Evolutionary conservation across 2,113 vertebrate species (phyloP).

Genomic region (Elgaria multicarinata): DNA sequence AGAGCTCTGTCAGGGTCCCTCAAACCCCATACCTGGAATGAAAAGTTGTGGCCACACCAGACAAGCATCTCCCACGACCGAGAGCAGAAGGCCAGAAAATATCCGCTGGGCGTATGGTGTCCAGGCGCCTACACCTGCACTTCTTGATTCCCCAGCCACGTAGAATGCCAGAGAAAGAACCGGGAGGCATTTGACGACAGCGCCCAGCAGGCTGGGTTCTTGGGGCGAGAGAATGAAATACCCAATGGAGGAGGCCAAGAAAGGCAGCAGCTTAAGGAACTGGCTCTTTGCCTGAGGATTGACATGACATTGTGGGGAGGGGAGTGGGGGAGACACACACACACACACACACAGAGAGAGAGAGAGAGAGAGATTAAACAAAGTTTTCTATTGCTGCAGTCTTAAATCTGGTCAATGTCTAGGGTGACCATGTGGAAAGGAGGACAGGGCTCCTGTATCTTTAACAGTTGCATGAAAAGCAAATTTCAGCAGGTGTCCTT

Average conservation of each 20-base stretch:
- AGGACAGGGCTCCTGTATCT: too few relatives aligned
- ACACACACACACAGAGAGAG: not conserved
- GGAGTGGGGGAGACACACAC: too few relatives aligned
- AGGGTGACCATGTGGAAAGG: too few relatives aligned
- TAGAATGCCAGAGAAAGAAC: constrained; percentile 66
- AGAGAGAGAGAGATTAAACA: not conserved
- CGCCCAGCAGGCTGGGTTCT: constrained; percentile 63
- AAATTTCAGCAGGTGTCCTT: too few relatives aligned
- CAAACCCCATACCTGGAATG: constrained; percentile 63
- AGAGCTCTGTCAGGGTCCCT: not conserved
- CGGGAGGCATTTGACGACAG: constrained; percentile 81
- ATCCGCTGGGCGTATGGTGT: constrained; percentile 61
- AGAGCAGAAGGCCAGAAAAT: constrained; percentile 78
- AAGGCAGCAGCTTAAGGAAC: constrained; percentile 74
- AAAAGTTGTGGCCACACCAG: constrained; percentile 85
- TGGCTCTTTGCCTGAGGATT: constrained; percentile 60
- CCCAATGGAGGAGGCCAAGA: constrained; percentile 73
- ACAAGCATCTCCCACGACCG: constrained; percentile 82
- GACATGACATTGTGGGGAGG: too few relatives aligned
- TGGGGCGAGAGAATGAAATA: constrained; percentile 78
- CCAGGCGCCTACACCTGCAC: constrained; percentile 49
- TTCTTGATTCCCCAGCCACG: too few relatives aligned
- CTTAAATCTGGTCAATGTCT: not conserved
- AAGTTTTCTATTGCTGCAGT: not conserved
- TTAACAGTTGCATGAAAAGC: too few relatives aligned